These are phyloP conservation scores for Tiliacea citrago DNA, from an alignment of 2,888 invertebrate species.

Conservation along the genomic window DNA sequence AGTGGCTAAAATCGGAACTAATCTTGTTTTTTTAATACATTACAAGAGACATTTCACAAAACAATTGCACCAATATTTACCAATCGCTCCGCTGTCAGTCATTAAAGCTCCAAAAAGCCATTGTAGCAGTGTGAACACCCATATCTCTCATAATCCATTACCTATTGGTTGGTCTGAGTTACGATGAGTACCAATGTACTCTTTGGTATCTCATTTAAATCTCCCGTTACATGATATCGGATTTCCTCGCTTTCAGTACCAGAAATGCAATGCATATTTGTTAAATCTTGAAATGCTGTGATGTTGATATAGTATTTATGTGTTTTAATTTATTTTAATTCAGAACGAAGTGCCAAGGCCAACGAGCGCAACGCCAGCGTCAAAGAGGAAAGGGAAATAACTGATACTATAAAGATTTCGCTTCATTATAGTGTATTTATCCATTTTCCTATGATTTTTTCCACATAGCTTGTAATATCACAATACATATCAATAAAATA, in stretches of 20 bases:
- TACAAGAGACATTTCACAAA: background rate
- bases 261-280: background rate
- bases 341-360: constrained; percentile 83
- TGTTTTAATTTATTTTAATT: constrained; percentile 36
- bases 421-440: constrained; percentile 87
- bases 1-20: background rate
- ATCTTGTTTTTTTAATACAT: background rate
- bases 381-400: constrained; percentile 90
- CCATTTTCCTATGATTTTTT: constrained; percentile 84
- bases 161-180: background rate
- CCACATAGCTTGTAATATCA: constrained; percentile 90
- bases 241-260: background rate
- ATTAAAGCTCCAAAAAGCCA: background rate
- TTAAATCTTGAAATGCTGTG: background rate
- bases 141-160: background rate
- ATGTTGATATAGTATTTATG: background rate
- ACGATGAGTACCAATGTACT: background rate
- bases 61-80: background rate
- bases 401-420: constrained; percentile 81
- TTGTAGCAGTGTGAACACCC: background rate
- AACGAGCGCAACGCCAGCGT: constrained; percentile 86
- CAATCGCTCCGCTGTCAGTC: background rate
- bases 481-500: constrained; percentile 87
- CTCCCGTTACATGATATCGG: background rate
- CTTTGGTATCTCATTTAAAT: background rate